Conservation (phyloP, 2,797 vertebrate genomes). For the Peromyscus attwateri region DNA sequence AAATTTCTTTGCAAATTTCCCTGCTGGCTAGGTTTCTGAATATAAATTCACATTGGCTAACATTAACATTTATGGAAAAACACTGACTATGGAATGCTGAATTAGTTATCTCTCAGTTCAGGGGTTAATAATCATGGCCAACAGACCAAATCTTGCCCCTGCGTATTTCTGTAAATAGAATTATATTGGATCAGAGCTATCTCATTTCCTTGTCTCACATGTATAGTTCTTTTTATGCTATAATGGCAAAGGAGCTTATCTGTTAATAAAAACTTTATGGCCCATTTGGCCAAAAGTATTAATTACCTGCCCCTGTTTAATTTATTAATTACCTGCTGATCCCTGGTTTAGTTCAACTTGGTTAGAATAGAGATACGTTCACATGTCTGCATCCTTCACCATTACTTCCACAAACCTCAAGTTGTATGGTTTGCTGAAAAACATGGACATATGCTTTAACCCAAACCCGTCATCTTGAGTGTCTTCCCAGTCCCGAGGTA, state of each 20-base stretch:
- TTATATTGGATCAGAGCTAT: neutral
- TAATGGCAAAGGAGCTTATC: neutral
- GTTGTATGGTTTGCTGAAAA: conserved; percentile 15
- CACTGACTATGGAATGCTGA: conserved; percentile 10
- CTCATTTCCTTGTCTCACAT: neutral
- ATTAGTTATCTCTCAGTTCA: neutral
- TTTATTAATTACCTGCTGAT: neutral
- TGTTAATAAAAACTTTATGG: conserved; percentile 4
- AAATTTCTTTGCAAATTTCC: conserved; percentile 35
- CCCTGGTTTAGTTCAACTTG: neutral
- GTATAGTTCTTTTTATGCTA: neutral
- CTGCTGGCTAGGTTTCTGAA: neutral
- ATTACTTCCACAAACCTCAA: neutral
- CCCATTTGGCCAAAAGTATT: neutral
- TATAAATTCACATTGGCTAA: conserved; percentile 28
- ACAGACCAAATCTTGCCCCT: neutral
- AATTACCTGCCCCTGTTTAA: conserved; percentile 16
- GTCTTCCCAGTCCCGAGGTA: neutral
- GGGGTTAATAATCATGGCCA: neutral
- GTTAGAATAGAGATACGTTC: neutral
- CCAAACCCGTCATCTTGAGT: neutral
- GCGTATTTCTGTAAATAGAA: neutral
- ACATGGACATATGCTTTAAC: neutral
- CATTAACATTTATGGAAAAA: conserved; percentile 31
- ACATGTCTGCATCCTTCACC: neutral